Conservation (phyloP, 2,888 invertebrate genomes). For the Eudemis profundana region DNA sequence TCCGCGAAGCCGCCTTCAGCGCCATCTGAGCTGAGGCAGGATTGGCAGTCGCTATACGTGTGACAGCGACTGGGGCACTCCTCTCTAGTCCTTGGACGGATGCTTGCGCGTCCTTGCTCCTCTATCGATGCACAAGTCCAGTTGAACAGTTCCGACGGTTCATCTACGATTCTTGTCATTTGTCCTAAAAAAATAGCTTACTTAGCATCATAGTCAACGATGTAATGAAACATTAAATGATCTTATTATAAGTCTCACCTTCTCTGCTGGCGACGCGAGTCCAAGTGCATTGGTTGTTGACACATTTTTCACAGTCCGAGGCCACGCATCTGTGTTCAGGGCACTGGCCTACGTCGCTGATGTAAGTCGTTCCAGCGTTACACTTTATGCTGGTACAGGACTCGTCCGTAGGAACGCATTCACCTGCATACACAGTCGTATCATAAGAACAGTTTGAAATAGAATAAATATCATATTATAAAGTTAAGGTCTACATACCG, state of each 20-base stretch:
- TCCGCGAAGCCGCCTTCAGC: conserved; percentile 92
- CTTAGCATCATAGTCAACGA: no score
- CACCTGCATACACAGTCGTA: conserved; percentile 69
- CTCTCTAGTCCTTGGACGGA: conserved; percentile 76
- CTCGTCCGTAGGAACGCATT: conserved; percentile 88
- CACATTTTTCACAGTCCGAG: conserved; percentile 94
- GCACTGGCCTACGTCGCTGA: conserved; percentile 86
- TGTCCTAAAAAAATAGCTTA: conserved; percentile 74
- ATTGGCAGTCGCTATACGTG: conserved; percentile 89
- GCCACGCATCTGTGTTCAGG: conserved; percentile 91
- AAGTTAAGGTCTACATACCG: conserved; percentile 63
- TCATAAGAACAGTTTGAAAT: background rate
- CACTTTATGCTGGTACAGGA: conserved; percentile 87
- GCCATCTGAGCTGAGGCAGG: conserved; percentile 89
- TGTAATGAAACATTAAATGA: no score
- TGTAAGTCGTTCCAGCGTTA: conserved; percentile 79
- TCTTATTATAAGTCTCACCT: no score
- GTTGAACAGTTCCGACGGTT: conserved; percentile 84
- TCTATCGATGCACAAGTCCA: conserved; percentile 89
- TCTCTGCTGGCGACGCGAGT: conserved; percentile 87
- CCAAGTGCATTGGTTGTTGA: conserved; percentile 92
- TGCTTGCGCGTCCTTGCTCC: conserved; percentile 78
- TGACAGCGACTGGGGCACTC: conserved; percentile 89
- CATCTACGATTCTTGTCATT: conserved; percentile 84
- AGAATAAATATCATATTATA: background rate